Base-by-base conservation (phyloP, 2,797 vertebrate species). In the Enteromius trimaculatus region DNA sequence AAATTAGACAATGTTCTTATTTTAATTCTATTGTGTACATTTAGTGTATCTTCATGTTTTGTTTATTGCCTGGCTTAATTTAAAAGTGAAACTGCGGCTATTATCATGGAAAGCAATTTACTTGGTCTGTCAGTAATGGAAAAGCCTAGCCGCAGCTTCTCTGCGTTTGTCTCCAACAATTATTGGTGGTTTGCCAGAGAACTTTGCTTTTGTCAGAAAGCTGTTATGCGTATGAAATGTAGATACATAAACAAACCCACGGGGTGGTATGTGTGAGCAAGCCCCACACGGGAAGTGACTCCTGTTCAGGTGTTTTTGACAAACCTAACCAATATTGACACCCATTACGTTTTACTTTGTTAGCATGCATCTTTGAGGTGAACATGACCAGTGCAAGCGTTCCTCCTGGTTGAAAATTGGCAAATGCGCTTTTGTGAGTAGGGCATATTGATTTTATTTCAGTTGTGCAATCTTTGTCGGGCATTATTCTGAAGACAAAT, bases 11-110 rank as follows among this genome's bases (percentile, higher is more conserved):
- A 1, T 71, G 42, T 70, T 70, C 66, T 49, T 78, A 39, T 39
- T 70, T 83, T 51, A 83, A 83, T 70, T 78, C 29, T 71, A 21
- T 70, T 83, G 82, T 83, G 75, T 83, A 77, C 68, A 71, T 83
- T 78, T 71, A 79, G 42, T 39, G 65, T 39, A 49, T 78, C 21
- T 49, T 64, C 14, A 3, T 75, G 80, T 75, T 70, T 62, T 60
- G 47, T 81, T 62, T 66, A 71, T 82, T 78, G 47, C 80, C 66
- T 76, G 37, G 26, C 60, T 84, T 82, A 64, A 79, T 79, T 60
- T 74, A 68, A 82, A 79, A 80, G 62, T 60, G 75, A 78, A 83
- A 70, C 66, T 83, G 9, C n/a, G 23, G 74, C 64, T 69, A 80
- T 62, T 80, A 80, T 71, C 21, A 72, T 76, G 71, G 64, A 71